A percentile compares a stretch with the other conserved stretches of the same genome.
These are phyloP conservation scores for Loxodonta africana DNA, from an alignment of 2,113 vertebrate genomes.

Conservation along the genomic window DNA sequence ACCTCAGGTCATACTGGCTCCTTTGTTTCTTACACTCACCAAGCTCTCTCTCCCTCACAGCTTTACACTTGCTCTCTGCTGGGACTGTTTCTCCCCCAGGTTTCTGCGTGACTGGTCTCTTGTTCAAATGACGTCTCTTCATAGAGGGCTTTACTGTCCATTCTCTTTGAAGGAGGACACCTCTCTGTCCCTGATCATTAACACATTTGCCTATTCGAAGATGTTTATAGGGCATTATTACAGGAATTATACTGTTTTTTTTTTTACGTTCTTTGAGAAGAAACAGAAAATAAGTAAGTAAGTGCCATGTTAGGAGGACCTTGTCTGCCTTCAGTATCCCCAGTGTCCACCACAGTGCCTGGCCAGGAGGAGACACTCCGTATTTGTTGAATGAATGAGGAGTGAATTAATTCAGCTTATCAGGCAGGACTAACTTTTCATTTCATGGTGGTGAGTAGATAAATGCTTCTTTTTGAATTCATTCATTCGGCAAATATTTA, in stretches of 20 bases:
- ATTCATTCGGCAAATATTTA: constrained; percentile 6
- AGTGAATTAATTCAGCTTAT: constrained; percentile 1
- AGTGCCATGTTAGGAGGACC: background rate
- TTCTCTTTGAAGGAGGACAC: background rate
- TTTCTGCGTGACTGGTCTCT: background rate
- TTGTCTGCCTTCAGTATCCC: background rate
- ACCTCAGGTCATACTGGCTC: background rate
- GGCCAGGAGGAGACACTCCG: background rate
- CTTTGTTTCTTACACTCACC: background rate
- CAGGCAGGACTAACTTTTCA: background rate
- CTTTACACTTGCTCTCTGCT: background rate
- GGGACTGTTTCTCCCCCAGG: background rate
- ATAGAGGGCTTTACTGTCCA: background rate
- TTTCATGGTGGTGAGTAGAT: background rate
- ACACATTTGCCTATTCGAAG: background rate
- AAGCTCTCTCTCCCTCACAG: background rate
- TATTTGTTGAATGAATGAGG: constrained; percentile 30
- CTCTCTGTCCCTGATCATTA: background rate
- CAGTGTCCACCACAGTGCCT: background rate
- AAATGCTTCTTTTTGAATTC: background rate
- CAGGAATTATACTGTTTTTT: background rate
- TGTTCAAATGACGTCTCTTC: background rate
- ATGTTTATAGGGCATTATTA: background rate
- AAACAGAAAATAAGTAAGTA: background rate
- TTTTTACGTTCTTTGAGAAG: background rate